These are phyloP conservation scores for Diadophis punctatus DNA, from an alignment of 2,113 vertebrate species.

Conservation along the genomic window DNA sequence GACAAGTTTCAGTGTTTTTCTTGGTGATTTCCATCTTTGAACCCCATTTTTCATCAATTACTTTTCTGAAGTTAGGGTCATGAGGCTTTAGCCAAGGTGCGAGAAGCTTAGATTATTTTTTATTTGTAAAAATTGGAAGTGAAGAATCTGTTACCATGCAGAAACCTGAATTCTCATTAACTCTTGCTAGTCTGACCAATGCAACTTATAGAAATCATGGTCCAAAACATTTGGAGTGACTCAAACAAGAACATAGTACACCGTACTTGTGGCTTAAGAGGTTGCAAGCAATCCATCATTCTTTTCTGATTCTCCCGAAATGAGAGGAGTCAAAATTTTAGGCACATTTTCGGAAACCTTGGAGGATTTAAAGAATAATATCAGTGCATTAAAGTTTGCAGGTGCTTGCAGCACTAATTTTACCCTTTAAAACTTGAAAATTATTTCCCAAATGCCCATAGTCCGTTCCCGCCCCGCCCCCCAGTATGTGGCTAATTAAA, in stretches of 20 bases:
- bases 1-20: background rate
- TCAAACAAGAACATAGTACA: background rate
- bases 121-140: background rate
- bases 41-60: background rate
- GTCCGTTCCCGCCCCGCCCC: no score
- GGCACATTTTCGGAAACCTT: background rate
- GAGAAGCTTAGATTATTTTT: background rate
- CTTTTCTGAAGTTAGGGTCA: background rate
- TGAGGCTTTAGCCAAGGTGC: background rate
- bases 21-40: background rate
- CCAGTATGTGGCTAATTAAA: background rate
- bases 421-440: background rate
- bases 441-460: background rate
- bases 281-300: background rate
- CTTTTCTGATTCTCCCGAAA: background rate
- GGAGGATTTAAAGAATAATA: background rate
- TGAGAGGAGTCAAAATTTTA: background rate
- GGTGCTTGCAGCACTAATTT: background rate
- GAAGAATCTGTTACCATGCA: background rate
- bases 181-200: background rate
- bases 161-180: background rate
- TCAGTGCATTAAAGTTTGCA: background rate
- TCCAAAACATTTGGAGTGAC: background rate
- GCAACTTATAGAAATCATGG: background rate
- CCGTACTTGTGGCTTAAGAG: background rate